Base-by-base conservation (phyloP, 1,140 invertebrate genomes). In the Caenorhabditis briggsae region DNA sequence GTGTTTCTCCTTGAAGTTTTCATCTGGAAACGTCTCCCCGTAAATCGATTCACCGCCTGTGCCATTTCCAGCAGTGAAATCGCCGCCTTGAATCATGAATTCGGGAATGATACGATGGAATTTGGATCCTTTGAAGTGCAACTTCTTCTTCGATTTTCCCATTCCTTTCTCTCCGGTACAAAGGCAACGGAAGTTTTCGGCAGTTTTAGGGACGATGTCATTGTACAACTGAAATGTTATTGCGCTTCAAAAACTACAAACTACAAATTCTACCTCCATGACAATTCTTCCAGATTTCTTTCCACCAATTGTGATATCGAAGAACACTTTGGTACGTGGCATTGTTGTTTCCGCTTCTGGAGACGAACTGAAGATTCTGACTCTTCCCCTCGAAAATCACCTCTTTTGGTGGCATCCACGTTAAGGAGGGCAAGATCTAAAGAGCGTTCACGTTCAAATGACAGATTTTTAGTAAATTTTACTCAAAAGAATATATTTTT, bases 11-110 rank as follows among this genome's bases (percentile, higher is more conserved):
- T 94, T 93, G 94, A 98, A 99, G 94, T 99, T 98, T 93, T 99
- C 97, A 93, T 99, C 97, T 53, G 94, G 95, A 93, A 89, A 89
- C 59, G 97, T 97, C 88, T 95, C 94, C 18, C 97, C 97, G 90
- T 97, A 98, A 93, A 98, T 98, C 88, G 96, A 97, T 93, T 97
- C 97, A 82, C 97, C 97, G 82, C 97, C 97, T 93, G 97, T 98
- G 91, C 97, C 96, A 93, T 98, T 97, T 43, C 90, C 90, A 78
- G 93, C 96, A 95, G 96, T 98, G 92, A 98, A 98, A 92, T 98
- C 97, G 88, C 96, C 96, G 61, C 96, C 93, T 94, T 98, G 97
- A 93, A 96, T 96, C 97, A 98, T 98, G 94, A 98, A 99, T 92
- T 97, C 97, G 88, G 97, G 97, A 92, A 99, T 98, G 87, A 99